Percentiles rank a stretch among this genome's conserved stretches.
phyloP scores from a whole-genome alignment of 2,797 vertebrate genomes.

The Pagetopsis macropterus region DNA sequence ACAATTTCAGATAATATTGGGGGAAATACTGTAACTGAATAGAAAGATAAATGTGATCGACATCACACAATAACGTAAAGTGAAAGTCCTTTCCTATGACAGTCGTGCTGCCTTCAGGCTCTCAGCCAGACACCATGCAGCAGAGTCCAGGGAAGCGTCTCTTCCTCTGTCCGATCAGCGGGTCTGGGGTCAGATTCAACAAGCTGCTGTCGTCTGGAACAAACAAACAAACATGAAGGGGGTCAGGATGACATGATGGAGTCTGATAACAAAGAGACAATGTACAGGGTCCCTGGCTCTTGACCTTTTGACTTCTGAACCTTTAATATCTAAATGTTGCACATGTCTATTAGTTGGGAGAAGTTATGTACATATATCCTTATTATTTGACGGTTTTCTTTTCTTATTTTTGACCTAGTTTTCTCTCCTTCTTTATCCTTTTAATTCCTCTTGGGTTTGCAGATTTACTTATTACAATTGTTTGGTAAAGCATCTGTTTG shows the following conservation, averaged over 20 bases:
- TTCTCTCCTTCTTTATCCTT: neutral
- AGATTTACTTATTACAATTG: neutral
- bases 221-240: conserved; percentile 23
- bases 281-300: neutral
- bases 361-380: too few species aligned
- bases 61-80: conserved; percentile 1
- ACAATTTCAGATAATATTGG: conserved; percentile 46
- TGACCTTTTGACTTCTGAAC: neutral
- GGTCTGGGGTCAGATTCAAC: conserved; percentile 94
- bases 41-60: conserved; percentile 2
- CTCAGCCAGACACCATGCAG: conserved; percentile 95
- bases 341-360: neutral
- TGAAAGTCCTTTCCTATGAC: conserved; percentile 25
- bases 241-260: neutral
- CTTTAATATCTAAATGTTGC: neutral
- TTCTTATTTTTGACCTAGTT: neutral
- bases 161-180: conserved; percentile 92
- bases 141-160: conserved; percentile 96
- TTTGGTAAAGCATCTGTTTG: neutral
- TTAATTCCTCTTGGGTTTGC: neutral
- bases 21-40: neutral
- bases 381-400: neutral
- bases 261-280: neutral
- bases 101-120: conserved; percentile 4
- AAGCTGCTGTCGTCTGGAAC: conserved; percentile 96